Evolutionary conservation across 2,888 invertebrate genomes (phyloP).

Genomic region (Thalpophila matura): DNA sequence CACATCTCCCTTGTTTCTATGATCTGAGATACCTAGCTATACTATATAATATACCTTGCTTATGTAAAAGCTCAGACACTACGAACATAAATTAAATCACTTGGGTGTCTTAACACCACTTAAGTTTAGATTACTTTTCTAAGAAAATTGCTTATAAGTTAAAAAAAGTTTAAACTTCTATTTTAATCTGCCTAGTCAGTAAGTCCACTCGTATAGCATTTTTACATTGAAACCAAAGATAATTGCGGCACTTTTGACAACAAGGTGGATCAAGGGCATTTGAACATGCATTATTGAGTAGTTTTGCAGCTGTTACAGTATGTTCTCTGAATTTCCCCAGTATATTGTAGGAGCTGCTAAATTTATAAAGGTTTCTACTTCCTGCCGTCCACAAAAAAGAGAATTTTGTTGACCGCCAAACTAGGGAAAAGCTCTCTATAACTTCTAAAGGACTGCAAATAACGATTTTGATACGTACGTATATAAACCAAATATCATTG

Average conservation of each 20-base stretch:
- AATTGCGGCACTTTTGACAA: constrained; percentile 24
- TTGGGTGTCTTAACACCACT: constrained; percentile 9
- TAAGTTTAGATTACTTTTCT: constrained; percentile 18
- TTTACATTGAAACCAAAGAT: constrained; percentile 22
- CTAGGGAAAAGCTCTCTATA: neutral
- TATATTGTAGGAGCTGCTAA: constrained; percentile 26
- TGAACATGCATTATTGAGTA: constrained; percentile 48
- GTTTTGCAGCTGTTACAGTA: constrained; percentile 49
- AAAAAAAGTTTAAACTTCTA: neutral
- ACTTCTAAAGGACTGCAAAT: neutral
- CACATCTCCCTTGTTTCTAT: no score
- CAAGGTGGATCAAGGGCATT: constrained; percentile 38
- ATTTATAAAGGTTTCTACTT: constrained; percentile 36
- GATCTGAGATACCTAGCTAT: constrained; percentile 17
- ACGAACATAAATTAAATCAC: constrained; percentile 25
- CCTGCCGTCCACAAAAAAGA: constrained; percentile 18
- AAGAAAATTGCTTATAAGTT: constrained; percentile 17
- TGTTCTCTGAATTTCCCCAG: constrained; percentile 18
- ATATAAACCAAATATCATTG: constrained; percentile 6
- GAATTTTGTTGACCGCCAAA: neutral
- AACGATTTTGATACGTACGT: constrained; percentile 3
- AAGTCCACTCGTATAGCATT: neutral
- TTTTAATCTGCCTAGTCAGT: neutral
- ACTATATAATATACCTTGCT: neutral
- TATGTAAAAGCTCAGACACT: constrained; percentile 17